Conservation (phyloP, 2,797 vertebrate genomes). For the Microcaecilia unicolor region DNA sequence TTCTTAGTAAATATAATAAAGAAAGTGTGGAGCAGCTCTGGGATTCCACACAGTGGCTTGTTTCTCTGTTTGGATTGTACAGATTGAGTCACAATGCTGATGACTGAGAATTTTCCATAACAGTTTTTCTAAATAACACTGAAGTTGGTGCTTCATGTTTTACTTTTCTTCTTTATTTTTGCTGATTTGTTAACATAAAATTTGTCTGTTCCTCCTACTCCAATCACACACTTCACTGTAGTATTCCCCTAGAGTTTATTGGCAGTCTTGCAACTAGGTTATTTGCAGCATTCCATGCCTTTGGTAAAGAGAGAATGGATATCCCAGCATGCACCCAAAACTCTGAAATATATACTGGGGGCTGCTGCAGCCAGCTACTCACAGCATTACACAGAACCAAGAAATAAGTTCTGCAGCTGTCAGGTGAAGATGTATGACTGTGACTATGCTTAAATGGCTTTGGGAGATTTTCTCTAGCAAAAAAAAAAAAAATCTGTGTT, state of each 20-base stretch:
- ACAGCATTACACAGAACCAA: conserved; percentile 23
- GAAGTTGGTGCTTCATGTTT: too few species aligned
- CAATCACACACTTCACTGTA: too few species aligned
- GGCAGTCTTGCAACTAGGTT: conserved; percentile 24
- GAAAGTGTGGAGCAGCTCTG: not conserved
- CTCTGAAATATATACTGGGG: conserved; percentile 21
- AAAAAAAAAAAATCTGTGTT: conserved; percentile 29
- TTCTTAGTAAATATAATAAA: too few species aligned
- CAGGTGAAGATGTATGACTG: conserved; percentile 31
- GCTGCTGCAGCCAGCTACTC: conserved; percentile 25
- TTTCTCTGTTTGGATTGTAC: not conserved
- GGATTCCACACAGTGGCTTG: not conserved
- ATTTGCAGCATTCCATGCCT: conserved; percentile 30
- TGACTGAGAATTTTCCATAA: too few species aligned
- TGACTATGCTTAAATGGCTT: conserved; percentile 22
- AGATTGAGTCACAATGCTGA: too few species aligned
- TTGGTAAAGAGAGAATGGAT: conserved; percentile 30
- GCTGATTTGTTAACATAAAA: too few species aligned
- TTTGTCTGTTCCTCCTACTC: conserved; percentile 7
- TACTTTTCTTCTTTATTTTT: conserved; percentile 14
- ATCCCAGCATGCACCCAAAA: conserved; percentile 29
- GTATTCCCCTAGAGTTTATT: too few species aligned
- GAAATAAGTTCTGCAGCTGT: conserved; percentile 33
- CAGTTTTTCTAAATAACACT: too few species aligned
- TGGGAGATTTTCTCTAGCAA: conserved; percentile 29